These are phyloP conservation scores for Lasius platythorax DNA, from an alignment of 2,888 invertebrate genomes.

Conservation along the genomic window DNA sequence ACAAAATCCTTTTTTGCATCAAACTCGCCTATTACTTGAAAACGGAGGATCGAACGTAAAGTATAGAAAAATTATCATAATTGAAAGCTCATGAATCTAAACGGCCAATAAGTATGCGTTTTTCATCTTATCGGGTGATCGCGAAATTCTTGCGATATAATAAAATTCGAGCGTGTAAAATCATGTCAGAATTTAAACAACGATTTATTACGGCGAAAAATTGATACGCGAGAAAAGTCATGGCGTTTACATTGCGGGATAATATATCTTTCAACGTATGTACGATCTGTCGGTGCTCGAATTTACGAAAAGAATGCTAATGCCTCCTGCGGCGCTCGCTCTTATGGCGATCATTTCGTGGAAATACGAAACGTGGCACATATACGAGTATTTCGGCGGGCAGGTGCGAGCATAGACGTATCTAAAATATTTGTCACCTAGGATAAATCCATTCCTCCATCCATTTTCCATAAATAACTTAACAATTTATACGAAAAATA, in stretches of 20 bases:
- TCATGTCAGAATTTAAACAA: conserved; percentile 1
- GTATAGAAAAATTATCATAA: conserved; percentile 16
- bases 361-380: conserved; percentile 45
- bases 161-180: conserved; percentile 11
- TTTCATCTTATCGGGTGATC: neutral
- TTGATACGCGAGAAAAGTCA: conserved; percentile 18
- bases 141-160: neutral
- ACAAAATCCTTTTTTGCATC: neutral
- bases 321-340: conserved; percentile 41
- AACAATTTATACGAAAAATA: neutral
- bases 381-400: conserved; percentile 6
- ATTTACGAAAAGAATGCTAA: conserved; percentile 52
- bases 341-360: conserved; percentile 57
- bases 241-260: neutral
- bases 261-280: conserved; percentile 37
- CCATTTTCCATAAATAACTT: conserved; percentile 14
- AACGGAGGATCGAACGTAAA: neutral
- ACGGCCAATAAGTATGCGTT: neutral
- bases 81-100: conserved; percentile 8
- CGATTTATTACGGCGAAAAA: conserved; percentile 19
- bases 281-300: conserved; percentile 37
- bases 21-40: neutral
- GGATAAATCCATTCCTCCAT: neutral
- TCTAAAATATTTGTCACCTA: conserved; percentile 21
- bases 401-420: conserved; percentile 23